Percentiles rank a stretch among this genome's conserved stretches.
phyloP scores from a whole-genome alignment of 1,140 invertebrate species.

The Epicauta chinensis region DNA sequence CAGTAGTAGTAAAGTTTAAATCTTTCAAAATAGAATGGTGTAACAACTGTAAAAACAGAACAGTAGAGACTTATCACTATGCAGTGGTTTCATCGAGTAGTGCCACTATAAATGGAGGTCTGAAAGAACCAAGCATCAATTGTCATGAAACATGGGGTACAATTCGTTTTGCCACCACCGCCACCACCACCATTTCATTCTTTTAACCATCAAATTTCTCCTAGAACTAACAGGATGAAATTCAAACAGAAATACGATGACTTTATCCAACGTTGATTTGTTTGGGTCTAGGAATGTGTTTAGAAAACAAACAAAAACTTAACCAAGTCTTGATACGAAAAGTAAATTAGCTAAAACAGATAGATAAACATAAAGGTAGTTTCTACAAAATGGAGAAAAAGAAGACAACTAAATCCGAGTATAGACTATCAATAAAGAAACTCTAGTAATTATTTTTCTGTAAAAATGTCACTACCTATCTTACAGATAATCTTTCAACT shows the following conservation, averaged over 20 bases:
- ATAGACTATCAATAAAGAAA: too few relatives aligned
- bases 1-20: conserved; percentile 17
- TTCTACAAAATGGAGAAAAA: too few relatives aligned
- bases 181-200: too few relatives aligned
- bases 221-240: conserved; percentile 22
- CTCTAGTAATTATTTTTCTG: too few relatives aligned
- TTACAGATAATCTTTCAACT: too few relatives aligned
- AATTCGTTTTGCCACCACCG: conserved; percentile 26
- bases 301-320: conserved; percentile 16
- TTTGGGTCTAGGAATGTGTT: conserved; percentile 10
- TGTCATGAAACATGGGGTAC: conserved; percentile 27
- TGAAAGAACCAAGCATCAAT: conserved; percentile 24
- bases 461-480: too few relatives aligned
- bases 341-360: conserved; percentile 3
- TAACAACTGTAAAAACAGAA: conserved; percentile 19
- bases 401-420: too few relatives aligned
- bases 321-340: conserved; percentile 11
- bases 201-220: conserved; percentile 9
- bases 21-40: conserved; percentile 22
- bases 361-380: too few relatives aligned
- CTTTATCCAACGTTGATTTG: conserved; percentile 18
- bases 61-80: conserved; percentile 30
- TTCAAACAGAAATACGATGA: conserved; percentile 22
- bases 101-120: conserved; percentile 23
- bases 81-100: conserved; percentile 27